Conservation (phyloP, 2,797 vertebrate genomes). For the Melanotaenia nigrans region DNA sequence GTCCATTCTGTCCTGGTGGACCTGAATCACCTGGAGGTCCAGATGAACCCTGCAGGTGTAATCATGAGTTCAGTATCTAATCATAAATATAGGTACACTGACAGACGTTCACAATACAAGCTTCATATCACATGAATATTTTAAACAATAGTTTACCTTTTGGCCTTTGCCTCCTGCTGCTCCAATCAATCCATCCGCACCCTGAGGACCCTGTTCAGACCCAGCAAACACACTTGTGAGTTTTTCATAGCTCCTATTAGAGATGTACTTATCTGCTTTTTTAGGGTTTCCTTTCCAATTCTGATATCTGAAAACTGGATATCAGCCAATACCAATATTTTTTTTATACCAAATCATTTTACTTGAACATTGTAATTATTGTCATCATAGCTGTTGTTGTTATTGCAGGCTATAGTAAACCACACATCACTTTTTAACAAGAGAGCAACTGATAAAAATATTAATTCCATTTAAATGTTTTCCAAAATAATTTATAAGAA, state of each 20-base stretch:
- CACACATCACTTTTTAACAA: too few relatives aligned
- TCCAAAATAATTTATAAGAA: too few relatives aligned
- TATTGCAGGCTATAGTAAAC: too few relatives aligned
- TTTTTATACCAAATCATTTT: too few relatives aligned
- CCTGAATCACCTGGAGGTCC: constrained; percentile 82
- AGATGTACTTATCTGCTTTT: too few relatives aligned
- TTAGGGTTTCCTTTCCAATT: too few relatives aligned
- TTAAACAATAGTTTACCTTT: constrained; percentile 75
- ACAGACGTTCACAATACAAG: not conserved
- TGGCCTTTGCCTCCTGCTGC: constrained; percentile 81
- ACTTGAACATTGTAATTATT: too few relatives aligned
- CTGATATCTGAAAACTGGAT: too few relatives aligned
- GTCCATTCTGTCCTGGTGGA: constrained; percentile 81
- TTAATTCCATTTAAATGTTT: too few relatives aligned
- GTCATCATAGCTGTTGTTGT: too few relatives aligned
- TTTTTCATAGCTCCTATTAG: not conserved
- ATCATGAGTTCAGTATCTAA: constrained; percentile 8
- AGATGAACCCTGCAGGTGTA: constrained; percentile 77
- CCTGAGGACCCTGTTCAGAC: constrained; percentile 74
- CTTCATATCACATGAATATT: not conserved
- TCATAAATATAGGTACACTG: not conserved
- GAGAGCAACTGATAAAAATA: too few relatives aligned
- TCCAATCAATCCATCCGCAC: constrained; percentile 78
- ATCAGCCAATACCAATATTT: too few relatives aligned
- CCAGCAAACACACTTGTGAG: constrained; percentile 9